Base-by-base conservation (phyloP, 2,113 vertebrate genomes). In the Triplophysa siluroides region DNA sequence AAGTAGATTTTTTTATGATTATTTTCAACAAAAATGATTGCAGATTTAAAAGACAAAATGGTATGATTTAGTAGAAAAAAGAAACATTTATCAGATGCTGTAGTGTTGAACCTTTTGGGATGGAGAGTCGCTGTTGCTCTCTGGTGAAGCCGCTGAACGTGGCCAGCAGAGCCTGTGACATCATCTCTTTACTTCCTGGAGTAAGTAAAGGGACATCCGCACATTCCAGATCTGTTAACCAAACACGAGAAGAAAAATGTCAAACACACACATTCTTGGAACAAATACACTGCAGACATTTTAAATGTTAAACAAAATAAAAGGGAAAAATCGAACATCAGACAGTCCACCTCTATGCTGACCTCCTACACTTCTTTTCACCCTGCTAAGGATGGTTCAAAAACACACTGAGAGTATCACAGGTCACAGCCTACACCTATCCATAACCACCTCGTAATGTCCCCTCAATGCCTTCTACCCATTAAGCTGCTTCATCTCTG, bases 111-210 rank as follows among this genome's bases (percentile, higher is more conserved):
- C 98, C 98, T 95, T 97, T 98, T 76, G 97, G 97, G 80, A 99
- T 99, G 78, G 95, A 95, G 82, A 99, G 94, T 26, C 96, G 90
- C 83, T 96, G 97, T 73, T 99, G 98, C 64, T 98, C 97, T 90
- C 98, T 98, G 14, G 95, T 94, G 45, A 99, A 99, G 82, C 97
- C 98, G 0, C 97, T 99, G 90, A 99, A 99, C 0, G 97, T 99
- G 86, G 95, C 97, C 86, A 97, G 96, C 87, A 99, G 65, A 0
- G 98, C 98, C 91, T 99, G 97, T 74, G 97, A 98, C 97, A 99
- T 98, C 97, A 99, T 98, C 87, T 99, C 97, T 90, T 99, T 99
- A 90, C 98, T 99, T 88, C 96, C 97, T 63, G 98, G 97, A 29
- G 98, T 99, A 84, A 99, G 88, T 26, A 98, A 90, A 10, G 98